Base-by-base conservation (phyloP, 2,113 vertebrate species). In the Hippopotamus amphibius region DNA sequence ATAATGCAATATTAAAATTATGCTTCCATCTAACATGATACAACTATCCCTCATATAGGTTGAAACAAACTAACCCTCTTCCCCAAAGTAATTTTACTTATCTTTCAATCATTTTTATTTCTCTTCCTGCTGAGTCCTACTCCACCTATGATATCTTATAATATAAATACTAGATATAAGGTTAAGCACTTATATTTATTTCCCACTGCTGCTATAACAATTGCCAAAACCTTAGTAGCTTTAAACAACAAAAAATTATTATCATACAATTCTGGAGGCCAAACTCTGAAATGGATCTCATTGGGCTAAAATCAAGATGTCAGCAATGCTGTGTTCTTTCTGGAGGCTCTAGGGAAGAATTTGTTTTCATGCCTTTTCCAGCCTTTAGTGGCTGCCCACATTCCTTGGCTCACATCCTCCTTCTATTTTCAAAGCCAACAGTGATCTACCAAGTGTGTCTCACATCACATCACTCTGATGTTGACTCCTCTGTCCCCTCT, bases 21-120 rank as follows among this genome's bases (percentile, higher is more conserved):
- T 55, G 53, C 53, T 55, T 55, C 53, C 53, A 55, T 17, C 17
- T 55, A 55, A 59, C 22, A 0, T 59, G 22, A 55, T 81, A 41
- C 55, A 22, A 81, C n/a, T 55, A 59, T 81, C 21, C 22, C 53
- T 81, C n/a, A 81, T 57, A 41, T 59, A 59, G n/a, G 13, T 24
- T 22, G 59, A 81, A 81, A n/a, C 22, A 41, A 26, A 26, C 5
- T 41, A 37, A 81, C n/a, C 24, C 6, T 22, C 22, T 81, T 57
- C 79, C 79, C n/a, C 16, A 59, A 81, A 59, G 79, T 81, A 81
- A 15, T 7, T 16, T 81, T 81, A 86, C 71, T 50, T 50, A 55
- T 71, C n/a, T 87, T 87, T 69, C 24, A n/a, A 41, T 87, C n/a
- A 87, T 69, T 87, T 87, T 87, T 71, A 57, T 43, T 87, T 22